A percentile compares a stretch with the other conserved stretches of the same genome.
Evolutionary conservation across 2,888 invertebrate species (phyloP).

Genomic region (Amphipoea lucens): DNA sequence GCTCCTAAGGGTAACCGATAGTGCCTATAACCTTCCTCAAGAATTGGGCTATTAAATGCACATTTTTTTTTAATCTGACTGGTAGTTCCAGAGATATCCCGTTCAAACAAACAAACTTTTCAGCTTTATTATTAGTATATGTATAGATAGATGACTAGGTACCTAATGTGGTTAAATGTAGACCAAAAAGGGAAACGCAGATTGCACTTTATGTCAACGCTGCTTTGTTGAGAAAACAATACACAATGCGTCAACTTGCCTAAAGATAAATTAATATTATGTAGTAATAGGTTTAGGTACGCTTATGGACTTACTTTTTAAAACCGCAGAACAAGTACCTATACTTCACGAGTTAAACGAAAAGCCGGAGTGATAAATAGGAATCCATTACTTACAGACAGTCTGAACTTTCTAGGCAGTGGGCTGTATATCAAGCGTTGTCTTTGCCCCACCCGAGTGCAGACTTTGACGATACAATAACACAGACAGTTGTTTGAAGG

Average conservation of each 20-base stretch:
- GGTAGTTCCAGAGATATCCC: too few relatives aligned
- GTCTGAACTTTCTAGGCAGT: constrained; percentile 40
- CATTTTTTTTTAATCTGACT: too few relatives aligned
- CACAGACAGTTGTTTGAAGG: constrained; percentile 6
- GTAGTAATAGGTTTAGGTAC: neutral
- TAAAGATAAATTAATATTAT: neutral
- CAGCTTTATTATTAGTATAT: too few relatives aligned
- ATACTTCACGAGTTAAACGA: neutral
- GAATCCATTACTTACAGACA: constrained; percentile 14
- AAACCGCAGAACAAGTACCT: constrained; percentile 11
- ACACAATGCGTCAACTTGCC: neutral
- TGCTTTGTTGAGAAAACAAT: neutral
- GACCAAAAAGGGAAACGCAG: neutral
- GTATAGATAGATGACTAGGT: neutral
- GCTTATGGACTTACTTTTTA: neutral
- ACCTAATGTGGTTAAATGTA: constrained; percentile 7
- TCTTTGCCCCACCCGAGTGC: constrained; percentile 24
- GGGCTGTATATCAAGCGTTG: constrained; percentile 22
- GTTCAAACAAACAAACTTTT: neutral
- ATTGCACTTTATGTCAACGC: neutral
- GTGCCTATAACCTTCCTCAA: too few relatives aligned
- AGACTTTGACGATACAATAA: constrained; percentile 23
- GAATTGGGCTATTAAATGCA: too few relatives aligned
- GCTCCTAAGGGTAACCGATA: too few relatives aligned
- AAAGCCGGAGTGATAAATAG: constrained; percentile 8